A percentile compares a stretch with the other conserved stretches of the same genome.
Evolutionary conservation across 2,113 vertebrate genomes (phyloP).

Genomic region (Menura novaehollandiae): DNA sequence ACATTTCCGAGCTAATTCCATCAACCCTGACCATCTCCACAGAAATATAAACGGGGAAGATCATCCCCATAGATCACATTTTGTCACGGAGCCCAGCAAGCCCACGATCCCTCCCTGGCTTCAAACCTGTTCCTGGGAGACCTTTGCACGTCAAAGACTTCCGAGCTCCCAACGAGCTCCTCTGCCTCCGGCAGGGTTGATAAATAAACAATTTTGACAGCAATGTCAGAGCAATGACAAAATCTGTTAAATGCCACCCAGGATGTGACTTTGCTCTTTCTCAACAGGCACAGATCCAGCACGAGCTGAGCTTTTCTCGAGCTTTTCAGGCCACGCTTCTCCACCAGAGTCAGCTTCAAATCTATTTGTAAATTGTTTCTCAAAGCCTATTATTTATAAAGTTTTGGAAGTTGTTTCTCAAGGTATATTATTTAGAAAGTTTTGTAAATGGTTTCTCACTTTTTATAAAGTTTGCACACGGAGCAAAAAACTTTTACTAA

Average conservation of each 20-base stretch:
- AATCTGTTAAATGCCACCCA: neutral
- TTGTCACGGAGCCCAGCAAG: neutral
- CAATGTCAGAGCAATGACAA: neutral
- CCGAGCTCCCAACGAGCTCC: neutral
- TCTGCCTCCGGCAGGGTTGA: neutral
- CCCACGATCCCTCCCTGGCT: neutral
- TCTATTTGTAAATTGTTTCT: fast-evolving
- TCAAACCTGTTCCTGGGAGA: neutral
- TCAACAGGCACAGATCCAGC: neutral
- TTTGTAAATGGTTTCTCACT: too few relatives aligned
- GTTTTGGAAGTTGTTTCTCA: neutral
- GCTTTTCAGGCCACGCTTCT: fast-evolving
- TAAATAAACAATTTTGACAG: neutral
- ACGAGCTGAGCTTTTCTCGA: neutral
- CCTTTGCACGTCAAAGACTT: neutral
- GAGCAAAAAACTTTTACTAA: neutral
- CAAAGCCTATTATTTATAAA: fast-evolving
- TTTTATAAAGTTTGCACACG: neutral
- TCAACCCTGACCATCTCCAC: neutral
- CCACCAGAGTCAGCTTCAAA: fast-evolving
- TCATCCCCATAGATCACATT: neutral
- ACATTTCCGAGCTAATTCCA: neutral
- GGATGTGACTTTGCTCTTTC: neutral
- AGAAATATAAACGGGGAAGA: neutral
- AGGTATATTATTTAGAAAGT: neutral